Conservation (phyloP, 1,140 invertebrate genomes). For the Chlorops oryzae region DNA sequence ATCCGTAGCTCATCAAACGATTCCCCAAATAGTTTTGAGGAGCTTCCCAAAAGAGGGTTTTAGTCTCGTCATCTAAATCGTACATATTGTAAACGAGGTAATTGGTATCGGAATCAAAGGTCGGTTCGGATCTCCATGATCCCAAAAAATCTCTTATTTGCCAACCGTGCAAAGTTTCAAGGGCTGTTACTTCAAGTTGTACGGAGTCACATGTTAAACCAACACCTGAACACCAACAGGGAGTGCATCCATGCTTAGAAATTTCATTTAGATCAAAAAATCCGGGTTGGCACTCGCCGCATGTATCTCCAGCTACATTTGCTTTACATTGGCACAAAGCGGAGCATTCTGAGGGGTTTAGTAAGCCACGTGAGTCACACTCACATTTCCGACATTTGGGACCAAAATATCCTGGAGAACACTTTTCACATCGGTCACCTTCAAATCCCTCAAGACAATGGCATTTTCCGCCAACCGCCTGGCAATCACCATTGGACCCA, state of each 20-base stretch:
- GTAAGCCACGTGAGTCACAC: constrained; percentile 69
- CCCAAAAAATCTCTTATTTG: constrained; percentile 58
- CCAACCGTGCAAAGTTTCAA: constrained; percentile 59
- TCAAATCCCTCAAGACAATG: constrained; percentile 75
- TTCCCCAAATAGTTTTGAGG: constrained; percentile 70
- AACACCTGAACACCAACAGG: constrained; percentile 90
- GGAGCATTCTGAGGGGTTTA: constrained; percentile 63
- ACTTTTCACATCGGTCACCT: constrained; percentile 76
- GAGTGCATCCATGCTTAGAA: constrained; percentile 75
- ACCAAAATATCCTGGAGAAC: constrained; percentile 71
- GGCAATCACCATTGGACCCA: constrained; percentile 68
- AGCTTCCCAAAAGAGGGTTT: constrained; percentile 84
- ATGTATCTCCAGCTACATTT: constrained; percentile 72
- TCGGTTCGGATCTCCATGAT: constrained; percentile 49
- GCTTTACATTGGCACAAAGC: constrained; percentile 78
- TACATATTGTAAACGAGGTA: constrained; percentile 57
- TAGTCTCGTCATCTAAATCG: constrained; percentile 62
- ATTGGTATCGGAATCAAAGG: constrained; percentile 52
- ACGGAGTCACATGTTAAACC: constrained; percentile 64
- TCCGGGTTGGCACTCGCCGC: constrained; percentile 76
- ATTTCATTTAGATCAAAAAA: constrained; percentile 71
- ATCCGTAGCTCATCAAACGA: constrained; percentile 76
- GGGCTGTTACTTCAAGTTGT: constrained; percentile 53
- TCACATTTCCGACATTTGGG: constrained; percentile 75
- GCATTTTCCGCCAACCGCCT: constrained; percentile 64